These are phyloP conservation scores for Malurus leucopterus DNA, from an alignment of 2,797 vertebrate species.

Conservation along the genomic window DNA sequence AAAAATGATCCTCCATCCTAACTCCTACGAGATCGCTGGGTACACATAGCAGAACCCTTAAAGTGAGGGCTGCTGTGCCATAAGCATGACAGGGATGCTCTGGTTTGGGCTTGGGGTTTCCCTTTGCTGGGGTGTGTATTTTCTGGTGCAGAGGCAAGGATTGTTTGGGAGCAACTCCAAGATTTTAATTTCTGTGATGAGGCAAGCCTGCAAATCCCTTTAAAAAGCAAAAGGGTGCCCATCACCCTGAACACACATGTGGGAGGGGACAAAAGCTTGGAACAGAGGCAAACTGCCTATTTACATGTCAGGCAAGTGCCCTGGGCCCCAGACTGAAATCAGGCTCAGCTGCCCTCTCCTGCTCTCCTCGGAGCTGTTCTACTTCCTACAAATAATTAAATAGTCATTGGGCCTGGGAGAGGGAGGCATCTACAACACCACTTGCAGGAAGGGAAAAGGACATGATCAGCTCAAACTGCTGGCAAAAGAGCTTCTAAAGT, in stretches of 20 bases:
- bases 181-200: not conserved
- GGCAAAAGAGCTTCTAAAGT: not conserved
- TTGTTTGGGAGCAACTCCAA: not conserved
- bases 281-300: not conserved
- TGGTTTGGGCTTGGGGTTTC: not conserved
- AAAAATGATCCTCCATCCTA: not conserved
- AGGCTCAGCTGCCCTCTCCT: accelerated
- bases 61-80: not conserved
- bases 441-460: not conserved
- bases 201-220: not conserved
- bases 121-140: not conserved
- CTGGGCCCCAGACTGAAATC: not conserved
- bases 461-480: not conserved
- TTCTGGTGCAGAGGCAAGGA: not conserved
- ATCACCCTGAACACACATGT: not conserved
- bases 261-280: not conserved
- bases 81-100: not conserved
- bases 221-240: not conserved
- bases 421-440: not conserved
- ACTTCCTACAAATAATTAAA: conserved; percentile 9
- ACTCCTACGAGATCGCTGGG: not conserved
- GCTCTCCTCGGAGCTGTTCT: not conserved
- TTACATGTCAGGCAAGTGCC: not conserved
- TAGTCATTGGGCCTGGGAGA: not conserved
- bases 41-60: not conserved